These are phyloP conservation scores for Heliconius hewitsoni DNA, from an alignment of 1,140 invertebrate genomes.

Conservation along the genomic window DNA sequence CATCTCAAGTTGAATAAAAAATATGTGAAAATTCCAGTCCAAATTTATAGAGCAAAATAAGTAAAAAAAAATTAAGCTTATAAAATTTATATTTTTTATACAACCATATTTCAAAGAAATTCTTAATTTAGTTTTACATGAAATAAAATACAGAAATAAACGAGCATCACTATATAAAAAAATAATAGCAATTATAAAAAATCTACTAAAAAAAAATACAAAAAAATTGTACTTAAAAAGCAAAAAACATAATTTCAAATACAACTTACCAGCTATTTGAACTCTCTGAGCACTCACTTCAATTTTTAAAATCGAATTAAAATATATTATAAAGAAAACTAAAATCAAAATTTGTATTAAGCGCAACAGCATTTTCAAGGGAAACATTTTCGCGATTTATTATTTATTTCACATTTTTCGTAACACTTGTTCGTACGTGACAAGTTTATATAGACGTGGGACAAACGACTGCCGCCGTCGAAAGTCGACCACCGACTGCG, in stretches of 20 bases:
- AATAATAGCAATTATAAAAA: neutral
- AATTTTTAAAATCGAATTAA: slow-evolving; percentile 46
- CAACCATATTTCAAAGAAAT: too few species aligned
- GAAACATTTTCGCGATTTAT: slow-evolving; percentile 44
- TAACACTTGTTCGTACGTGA: slow-evolving; percentile 43
- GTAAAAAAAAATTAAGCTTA: too few species aligned
- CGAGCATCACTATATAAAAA: too few species aligned
- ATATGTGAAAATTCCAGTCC: too few species aligned
- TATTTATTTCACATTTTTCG: slow-evolving; percentile 45
- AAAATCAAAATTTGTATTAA: slow-evolving; percentile 53
- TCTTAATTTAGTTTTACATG: too few species aligned
- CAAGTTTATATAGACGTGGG: slow-evolving; percentile 40
- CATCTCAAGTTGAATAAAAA: too few species aligned
- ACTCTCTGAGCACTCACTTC: slow-evolving; percentile 51
- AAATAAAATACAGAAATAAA: too few species aligned
- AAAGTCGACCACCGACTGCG: slow-evolving; percentile 60
- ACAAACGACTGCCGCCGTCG: slow-evolving; percentile 35
- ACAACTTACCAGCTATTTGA: slow-evolving; percentile 40
- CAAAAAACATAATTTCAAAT: neutral
- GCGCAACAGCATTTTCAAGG: slow-evolving; percentile 51
- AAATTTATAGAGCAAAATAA: too few species aligned
- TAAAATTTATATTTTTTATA: too few species aligned
- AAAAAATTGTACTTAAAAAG: neutral
- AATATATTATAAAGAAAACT: slow-evolving; percentile 55
- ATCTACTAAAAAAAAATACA: neutral